A percentile compares a stretch with the other conserved stretches of the same genome.
Evolutionary conservation across 1,140 invertebrate species (phyloP).

Genomic region (Dendroctonus ponderosae): DNA sequence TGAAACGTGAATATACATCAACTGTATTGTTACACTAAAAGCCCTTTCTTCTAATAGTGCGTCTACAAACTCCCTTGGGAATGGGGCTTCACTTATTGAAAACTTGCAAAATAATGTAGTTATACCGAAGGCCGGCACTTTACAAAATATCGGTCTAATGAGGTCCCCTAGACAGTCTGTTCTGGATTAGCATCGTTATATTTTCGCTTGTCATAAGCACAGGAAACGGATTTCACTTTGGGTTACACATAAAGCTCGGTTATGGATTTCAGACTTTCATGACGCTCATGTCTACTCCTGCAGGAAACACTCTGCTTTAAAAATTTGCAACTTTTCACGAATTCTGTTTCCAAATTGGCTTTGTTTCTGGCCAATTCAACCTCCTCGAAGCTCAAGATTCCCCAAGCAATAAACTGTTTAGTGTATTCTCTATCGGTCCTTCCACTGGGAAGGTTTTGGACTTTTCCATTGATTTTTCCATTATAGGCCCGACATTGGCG

Average conservation of each 20-base stretch:
- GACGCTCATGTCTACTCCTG: no score
- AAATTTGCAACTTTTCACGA: no score
- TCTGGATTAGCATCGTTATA: conserved; percentile 14
- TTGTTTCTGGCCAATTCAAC: no score
- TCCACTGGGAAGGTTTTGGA: conserved; percentile 8
- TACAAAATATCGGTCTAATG: not conserved
- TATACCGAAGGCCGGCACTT: no score
- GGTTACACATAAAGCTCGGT: not conserved
- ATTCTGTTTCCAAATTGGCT: no score
- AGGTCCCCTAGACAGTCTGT: conserved; percentile 1
- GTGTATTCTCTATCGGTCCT: conserved; percentile 1
- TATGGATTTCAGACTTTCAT: no score
- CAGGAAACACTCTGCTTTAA: no score
- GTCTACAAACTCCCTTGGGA: no score
- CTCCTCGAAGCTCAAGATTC: no score
- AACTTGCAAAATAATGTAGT: no score
- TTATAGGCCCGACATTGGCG: conserved; percentile 22
- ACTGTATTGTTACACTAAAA: conserved; percentile 1
- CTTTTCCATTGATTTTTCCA: conserved; percentile 25
- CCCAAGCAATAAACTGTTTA: conserved; percentile 2
- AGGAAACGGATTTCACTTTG: conserved; percentile 1
- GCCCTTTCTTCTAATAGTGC: not conserved
- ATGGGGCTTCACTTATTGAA: no score
- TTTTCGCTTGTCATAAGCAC: conserved; percentile 1
- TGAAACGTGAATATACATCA: not conserved